phyloP scores from a whole-genome alignment of 2,888 invertebrate species.

The Laspeyria flexula region DNA sequence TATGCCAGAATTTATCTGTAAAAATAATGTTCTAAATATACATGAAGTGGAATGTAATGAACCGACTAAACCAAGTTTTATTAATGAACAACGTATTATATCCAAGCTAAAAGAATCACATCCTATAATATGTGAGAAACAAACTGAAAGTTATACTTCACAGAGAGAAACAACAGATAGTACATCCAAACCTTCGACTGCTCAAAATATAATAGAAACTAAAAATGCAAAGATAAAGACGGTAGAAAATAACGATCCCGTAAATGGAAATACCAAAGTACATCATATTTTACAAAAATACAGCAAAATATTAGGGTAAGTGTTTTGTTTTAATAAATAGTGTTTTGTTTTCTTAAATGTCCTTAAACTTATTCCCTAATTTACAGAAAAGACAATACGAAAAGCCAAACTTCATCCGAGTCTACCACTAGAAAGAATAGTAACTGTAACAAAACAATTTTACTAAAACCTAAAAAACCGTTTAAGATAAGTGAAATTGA shows the following conservation, averaged over 20 bases:
- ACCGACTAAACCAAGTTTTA: not conserved
- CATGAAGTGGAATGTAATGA: not conserved
- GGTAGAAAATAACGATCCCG: not conserved
- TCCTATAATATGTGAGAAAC: not conserved
- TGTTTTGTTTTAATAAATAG: slow-evolving; percentile 2
- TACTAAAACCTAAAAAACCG: slow-evolving; percentile 54
- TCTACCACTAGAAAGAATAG: slow-evolving; percentile 8
- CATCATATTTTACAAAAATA: slow-evolving; percentile 66
- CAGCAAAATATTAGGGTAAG: slow-evolving; percentile 57
- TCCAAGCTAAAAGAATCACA: not conserved
- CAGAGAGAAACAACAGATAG: not conserved
- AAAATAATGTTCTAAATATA: not conserved
- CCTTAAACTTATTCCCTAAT: not conserved
- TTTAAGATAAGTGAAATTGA: slow-evolving; percentile 71
- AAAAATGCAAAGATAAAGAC: not conserved
- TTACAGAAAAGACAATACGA: slow-evolving; percentile 37
- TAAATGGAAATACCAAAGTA: slow-evolving; percentile 33
- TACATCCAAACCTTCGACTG: not conserved
- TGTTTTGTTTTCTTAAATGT: not conserved
- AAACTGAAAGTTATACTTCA: not conserved
- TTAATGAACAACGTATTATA: not conserved
- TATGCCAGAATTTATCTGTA: not conserved
- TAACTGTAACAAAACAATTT: slow-evolving; percentile 1
- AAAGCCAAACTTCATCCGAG: slow-evolving; percentile 11
- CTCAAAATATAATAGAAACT: not conserved